phyloP scores from a whole-genome alignment of 2,113 vertebrate species.

The Anoplopoma fimbria region DNA sequence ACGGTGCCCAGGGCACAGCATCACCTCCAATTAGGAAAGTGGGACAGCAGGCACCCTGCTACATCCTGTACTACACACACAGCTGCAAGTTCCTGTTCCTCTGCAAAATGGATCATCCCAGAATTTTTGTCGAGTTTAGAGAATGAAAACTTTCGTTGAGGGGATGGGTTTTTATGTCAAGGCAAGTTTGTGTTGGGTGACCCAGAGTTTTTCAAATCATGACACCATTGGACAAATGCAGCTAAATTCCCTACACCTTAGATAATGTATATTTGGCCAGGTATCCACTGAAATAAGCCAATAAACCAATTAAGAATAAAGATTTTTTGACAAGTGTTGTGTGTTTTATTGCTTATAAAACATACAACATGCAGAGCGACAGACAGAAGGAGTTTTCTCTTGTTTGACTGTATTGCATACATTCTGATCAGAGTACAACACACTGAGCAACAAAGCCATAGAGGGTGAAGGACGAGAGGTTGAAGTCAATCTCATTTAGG shows the following conservation, averaged over 20 bases:
- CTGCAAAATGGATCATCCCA: conserved; percentile 2
- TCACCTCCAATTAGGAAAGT: conserved; percentile 66
- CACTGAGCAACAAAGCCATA: conserved; percentile 10
- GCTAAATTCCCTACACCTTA: neutral
- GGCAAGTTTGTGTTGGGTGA: conserved; percentile 1
- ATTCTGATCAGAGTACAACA: conserved; percentile 45
- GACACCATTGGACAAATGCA: neutral
- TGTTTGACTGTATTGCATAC: conserved; percentile 31
- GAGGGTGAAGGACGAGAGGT: neutral
- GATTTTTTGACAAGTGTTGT: neutral
- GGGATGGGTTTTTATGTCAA: conserved; percentile 9
- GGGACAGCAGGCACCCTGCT: conserved; percentile 12
- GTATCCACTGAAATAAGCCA: neutral
- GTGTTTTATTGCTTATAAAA: neutral
- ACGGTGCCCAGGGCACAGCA: conserved; percentile 47
- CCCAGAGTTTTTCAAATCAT: conserved; percentile 1
- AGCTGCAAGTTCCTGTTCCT: conserved; percentile 24
- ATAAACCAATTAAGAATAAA: neutral
- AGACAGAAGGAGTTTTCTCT: conserved; percentile 19
- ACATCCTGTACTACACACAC: conserved; percentile 18
- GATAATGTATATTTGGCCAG: neutral
- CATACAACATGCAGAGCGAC: too few relatives aligned
- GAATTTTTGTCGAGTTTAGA: neutral
- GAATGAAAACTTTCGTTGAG: conserved; percentile 15
- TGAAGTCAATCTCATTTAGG: conserved; percentile 30